These are phyloP conservation scores for Trinectes maculatus DNA, from an alignment of 2,113 vertebrate species.

Conservation along the genomic window DNA sequence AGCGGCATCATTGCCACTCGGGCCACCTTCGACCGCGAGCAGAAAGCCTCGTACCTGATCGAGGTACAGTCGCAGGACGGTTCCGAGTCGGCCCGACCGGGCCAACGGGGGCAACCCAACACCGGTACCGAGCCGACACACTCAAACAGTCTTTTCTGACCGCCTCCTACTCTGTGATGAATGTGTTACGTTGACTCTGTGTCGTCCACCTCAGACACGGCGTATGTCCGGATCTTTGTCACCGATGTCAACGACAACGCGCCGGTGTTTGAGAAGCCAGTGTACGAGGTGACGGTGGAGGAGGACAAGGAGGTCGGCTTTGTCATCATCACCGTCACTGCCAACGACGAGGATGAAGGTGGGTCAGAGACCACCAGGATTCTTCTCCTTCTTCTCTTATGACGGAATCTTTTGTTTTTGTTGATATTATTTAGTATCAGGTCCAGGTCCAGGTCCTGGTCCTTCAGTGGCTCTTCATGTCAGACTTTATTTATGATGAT, in stretches of 20 bases:
- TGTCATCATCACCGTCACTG: constrained; percentile 88
- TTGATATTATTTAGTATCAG: too few relatives aligned
- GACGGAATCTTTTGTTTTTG: too few relatives aligned
- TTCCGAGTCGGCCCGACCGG: constrained; percentile 85
- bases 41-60: constrained; percentile 88
- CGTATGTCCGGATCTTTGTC: constrained; percentile 88
- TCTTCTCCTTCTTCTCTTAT: neutral
- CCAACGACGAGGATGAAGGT: constrained; percentile 91
- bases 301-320: constrained; percentile 89
- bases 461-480: too few relatives aligned
- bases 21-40: constrained; percentile 88
- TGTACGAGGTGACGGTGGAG: constrained; percentile 87
- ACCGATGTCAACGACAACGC: constrained; percentile 91
- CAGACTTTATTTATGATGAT: too few relatives aligned
- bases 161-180: neutral
- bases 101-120: constrained; percentile 87
- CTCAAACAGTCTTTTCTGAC: constrained; percentile 55
- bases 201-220: constrained; percentile 78
- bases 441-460: too few relatives aligned
- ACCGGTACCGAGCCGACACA: constrained; percentile 84
- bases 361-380: constrained; percentile 32
- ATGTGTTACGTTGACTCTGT: too few relatives aligned
- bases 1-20: constrained; percentile 83
- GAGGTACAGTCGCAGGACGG: constrained; percentile 90
- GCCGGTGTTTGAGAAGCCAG: constrained; percentile 80